These are phyloP conservation scores for Vireo altiloquus DNA, from an alignment of 2,113 vertebrate species.

Conservation along the genomic window DNA sequence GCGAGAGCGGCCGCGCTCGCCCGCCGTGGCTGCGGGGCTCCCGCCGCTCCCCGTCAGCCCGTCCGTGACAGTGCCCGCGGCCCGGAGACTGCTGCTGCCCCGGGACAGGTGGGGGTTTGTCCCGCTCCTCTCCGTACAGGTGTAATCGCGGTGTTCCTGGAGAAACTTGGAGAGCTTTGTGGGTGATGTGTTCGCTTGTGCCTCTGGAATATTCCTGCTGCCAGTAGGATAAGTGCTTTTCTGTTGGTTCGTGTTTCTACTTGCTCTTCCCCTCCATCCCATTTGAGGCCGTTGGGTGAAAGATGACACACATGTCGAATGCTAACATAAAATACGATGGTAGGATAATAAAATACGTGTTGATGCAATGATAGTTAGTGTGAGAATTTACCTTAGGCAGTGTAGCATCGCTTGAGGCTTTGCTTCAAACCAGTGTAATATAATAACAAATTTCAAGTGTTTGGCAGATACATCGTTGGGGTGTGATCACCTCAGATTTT, in stretches of 20 bases:
- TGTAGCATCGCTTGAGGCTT: background rate
- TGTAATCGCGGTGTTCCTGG: background rate
- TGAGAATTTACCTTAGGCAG: background rate
- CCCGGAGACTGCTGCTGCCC: fast-evolving
- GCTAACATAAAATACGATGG: background rate
- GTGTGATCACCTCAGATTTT: background rate
- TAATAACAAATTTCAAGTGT: background rate
- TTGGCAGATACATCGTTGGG: background rate
- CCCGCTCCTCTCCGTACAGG: no score
- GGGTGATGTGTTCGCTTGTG: background rate
- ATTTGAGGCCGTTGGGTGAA: background rate
- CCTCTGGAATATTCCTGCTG: conserved; percentile 28
- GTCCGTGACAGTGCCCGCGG: fast-evolving
- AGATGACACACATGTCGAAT: background rate
- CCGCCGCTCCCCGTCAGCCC: background rate
- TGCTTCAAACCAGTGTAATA: background rate
- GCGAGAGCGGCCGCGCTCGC: background rate
- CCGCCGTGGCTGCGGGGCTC: background rate
- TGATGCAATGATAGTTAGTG: background rate
- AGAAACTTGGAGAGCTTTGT: background rate
- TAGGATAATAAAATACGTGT: background rate
- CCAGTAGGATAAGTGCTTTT: background rate
- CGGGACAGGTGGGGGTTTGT: fast-evolving
- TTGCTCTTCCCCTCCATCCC: background rate
- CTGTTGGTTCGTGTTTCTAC: background rate